A percentile compares a stretch with the other conserved stretches of the same genome.
Conservation (phyloP, 2,797 vertebrate species). For the Chaunax sp. region DNA sequence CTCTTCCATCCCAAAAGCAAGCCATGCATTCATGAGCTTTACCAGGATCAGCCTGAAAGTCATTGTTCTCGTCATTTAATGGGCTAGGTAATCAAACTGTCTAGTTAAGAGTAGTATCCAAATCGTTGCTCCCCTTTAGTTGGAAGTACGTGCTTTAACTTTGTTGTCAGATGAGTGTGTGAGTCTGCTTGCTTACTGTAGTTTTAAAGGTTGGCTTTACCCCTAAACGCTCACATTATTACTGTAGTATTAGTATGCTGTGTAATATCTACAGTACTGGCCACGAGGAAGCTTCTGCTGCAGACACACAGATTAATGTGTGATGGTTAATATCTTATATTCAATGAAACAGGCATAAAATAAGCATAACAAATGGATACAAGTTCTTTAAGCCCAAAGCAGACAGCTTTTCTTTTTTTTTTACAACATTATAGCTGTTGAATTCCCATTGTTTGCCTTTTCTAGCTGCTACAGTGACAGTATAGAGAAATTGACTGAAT, state of each 20-base stretch:
- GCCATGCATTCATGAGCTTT: constrained; percentile 61
- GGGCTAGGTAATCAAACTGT: constrained; percentile 72
- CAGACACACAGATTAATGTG: constrained; percentile 12
- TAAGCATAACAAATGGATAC: constrained; percentile 23
- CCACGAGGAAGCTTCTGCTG: constrained; percentile 4
- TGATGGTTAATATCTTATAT: constrained; percentile 27
- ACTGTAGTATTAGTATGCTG: background rate
- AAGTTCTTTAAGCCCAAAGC: constrained; percentile 45
- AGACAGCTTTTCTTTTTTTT: constrained; percentile 59
- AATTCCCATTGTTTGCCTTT: constrained; percentile 66
- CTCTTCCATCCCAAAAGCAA: constrained; percentile 79
- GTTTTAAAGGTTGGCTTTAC: no score
- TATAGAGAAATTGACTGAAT: constrained; percentile 61
- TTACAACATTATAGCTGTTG: constrained; percentile 44
- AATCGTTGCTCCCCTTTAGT: constrained; percentile 48
- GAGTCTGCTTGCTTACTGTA: no score
- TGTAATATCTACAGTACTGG: constrained; percentile 5
- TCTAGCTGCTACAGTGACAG: constrained; percentile 53
- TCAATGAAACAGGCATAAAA: constrained; percentile 30
- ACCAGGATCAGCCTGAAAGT: constrained; percentile 71
- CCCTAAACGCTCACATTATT: background rate
- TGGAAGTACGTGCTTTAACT: constrained; percentile 38
- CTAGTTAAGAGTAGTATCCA: constrained; percentile 47
- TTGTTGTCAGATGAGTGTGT: constrained; percentile 36
- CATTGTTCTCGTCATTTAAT: constrained; percentile 67